Base-by-base conservation (phyloP, 1,140 invertebrate species). In the Asbolus verrucosus region DNA sequence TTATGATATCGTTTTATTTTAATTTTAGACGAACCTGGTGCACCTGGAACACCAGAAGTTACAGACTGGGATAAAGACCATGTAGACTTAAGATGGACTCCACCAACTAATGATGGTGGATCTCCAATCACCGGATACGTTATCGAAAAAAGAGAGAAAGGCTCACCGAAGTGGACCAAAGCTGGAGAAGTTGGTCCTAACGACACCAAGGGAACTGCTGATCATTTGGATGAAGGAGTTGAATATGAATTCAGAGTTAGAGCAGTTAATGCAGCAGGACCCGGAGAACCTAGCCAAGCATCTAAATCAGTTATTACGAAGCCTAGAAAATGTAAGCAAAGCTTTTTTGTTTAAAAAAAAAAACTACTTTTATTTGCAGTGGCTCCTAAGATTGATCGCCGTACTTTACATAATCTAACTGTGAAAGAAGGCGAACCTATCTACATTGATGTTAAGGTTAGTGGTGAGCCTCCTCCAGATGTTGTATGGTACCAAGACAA, bases 1-100 rank as follows among this genome's bases (percentile, higher is more conserved):
- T n/a, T n/a, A n/a, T n/a, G n/a, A 36, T 68, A 6, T 54, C 6
- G 24, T 66, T 19, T 66, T 15, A 8, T 30, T 31, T 4, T 27
- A n/a, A 68, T 75, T 81, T 36, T 74, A 92, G 93, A 97, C 82
- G 93, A 95, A 81, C 95, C 96, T 75, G 95, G 94, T 66, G 89
- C 94, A 75, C 94, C 95, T 67, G 93, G 93, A 36, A 89, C 90
- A 68, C 95, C 95, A 14, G 93, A 97, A 80, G 87, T 93, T 6
- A 88, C 91, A 27, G 96, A 98, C 81, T 98, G 95, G 95, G 96
- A 98, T 81, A 96, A 94, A 79, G 93, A 97, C 83, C 92, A 92
- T 78, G 93, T 97, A 69, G 95, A 97, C 77, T 87, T 98, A 67
- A 91, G 92, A 84, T 98, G 96, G 96, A 88, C 89, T 76, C 91